A percentile compares a stretch with the other conserved stretches of the same genome.
Evolutionary conservation across 2,888 invertebrate species (phyloP).

Genomic region (Leucoma salicis): DNA sequence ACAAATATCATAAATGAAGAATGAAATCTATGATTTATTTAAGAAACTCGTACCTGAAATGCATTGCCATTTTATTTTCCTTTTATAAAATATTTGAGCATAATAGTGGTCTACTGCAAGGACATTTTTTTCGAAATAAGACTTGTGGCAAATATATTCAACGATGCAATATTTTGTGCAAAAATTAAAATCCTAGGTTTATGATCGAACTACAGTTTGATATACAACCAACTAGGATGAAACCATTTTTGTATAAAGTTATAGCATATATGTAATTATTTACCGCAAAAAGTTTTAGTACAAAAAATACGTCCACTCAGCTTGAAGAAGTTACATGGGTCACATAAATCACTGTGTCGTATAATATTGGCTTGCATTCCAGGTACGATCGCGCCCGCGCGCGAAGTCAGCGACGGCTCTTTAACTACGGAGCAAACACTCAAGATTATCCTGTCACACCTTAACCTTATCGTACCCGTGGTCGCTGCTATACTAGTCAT

Average conservation of each 20-base stretch:
- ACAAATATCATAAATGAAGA: neutral
- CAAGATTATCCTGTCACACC: conserved; percentile 93
- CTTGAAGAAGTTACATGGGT: too few species aligned
- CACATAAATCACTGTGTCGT: conserved; percentile 3
- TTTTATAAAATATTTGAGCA: neutral
- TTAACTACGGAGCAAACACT: conserved; percentile 91
- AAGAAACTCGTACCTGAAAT: conserved; percentile 69
- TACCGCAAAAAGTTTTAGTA: too few species aligned
- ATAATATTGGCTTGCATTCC: conserved; percentile 83
- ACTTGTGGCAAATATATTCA: too few species aligned
- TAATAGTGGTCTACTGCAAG: too few species aligned
- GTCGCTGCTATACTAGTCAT: conserved; percentile 95
- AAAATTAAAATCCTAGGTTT: too few species aligned
- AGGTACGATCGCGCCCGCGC: conserved; percentile 95
- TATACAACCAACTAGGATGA: too few species aligned
- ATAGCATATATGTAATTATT: too few species aligned
- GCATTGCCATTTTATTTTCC: conserved; percentile 59
- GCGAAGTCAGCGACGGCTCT: conserved; percentile 87
- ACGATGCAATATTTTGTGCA: too few species aligned
- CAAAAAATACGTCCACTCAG: too few species aligned
- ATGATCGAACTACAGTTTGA: too few species aligned
- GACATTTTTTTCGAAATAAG: too few species aligned
- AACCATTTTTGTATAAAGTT: too few species aligned
- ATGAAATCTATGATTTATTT: neutral
- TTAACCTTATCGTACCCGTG: conserved; percentile 96